These are phyloP conservation scores for Oxyura jamaicensis DNA, from an alignment of 2,113 vertebrate genomes.

Conservation along the genomic window DNA sequence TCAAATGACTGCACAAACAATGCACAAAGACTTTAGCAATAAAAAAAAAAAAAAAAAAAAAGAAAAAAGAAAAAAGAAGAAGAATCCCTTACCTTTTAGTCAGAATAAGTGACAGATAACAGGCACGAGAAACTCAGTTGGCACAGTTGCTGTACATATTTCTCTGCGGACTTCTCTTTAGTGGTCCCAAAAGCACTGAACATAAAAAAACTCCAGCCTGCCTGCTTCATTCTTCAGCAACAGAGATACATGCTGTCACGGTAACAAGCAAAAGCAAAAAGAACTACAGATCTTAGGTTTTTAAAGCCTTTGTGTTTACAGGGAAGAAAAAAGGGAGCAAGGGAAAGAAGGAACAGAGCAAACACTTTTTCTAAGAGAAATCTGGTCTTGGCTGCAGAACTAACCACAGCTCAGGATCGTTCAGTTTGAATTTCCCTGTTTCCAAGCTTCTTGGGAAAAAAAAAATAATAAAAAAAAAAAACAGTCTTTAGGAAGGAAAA, in stretches of 20 bases:
- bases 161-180: conserved; percentile 71
- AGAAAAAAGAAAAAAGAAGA: background rate
- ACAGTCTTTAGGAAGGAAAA: background rate
- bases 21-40: conserved; percentile 42
- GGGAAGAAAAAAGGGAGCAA: conserved; percentile 47
- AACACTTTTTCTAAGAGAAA: conserved; percentile 62
- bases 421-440: conserved; percentile 68
- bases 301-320: conserved; percentile 74
- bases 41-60: background rate
- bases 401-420: conserved; percentile 38
- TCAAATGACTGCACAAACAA: conserved; percentile 70
- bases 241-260: conserved; percentile 76
- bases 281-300: conserved; percentile 74
- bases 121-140: conserved; percentile 71
- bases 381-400: conserved; percentile 38
- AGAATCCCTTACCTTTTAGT: conserved; percentile 78
- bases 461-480: background rate
- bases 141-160: conserved; percentile 58
- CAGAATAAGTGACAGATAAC: conserved; percentile 69
- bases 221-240: conserved; percentile 74
- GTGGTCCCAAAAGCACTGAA: conserved; percentile 67
- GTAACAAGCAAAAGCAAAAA: conserved; percentile 69
- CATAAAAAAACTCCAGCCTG: conserved; percentile 67
- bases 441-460: conserved; percentile 34
- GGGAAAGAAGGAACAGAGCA: conserved; percentile 22